Conservation (phyloP, 2,797 vertebrate genomes). For the Brachyalestes nurse region DNA sequence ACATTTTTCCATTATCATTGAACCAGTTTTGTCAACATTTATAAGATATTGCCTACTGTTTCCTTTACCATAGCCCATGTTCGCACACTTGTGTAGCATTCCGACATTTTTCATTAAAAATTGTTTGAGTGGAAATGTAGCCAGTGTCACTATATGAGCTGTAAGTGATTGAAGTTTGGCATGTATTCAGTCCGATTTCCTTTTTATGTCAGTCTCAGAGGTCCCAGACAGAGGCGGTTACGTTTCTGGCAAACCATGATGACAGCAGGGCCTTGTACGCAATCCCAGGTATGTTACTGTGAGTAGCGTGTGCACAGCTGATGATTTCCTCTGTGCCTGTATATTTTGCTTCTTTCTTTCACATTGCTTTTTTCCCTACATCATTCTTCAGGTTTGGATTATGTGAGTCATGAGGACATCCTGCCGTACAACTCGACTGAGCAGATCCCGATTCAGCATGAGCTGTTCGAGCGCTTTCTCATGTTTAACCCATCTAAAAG, state of each 20-base stretch:
- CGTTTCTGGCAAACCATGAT: constrained; percentile 96
- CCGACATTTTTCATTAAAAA: too few relatives aligned
- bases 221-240: constrained; percentile 98
- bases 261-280: constrained; percentile 98
- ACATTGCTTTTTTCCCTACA: background rate
- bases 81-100: too few relatives aligned
- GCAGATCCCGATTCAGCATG: constrained; percentile 95
- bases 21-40: too few relatives aligned
- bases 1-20: too few relatives aligned
- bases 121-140: too few relatives aligned
- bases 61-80: too few relatives aligned
- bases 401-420: constrained; percentile 98
- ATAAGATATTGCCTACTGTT: too few relatives aligned
- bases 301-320: background rate
- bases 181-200: background rate
- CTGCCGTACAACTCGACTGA: constrained; percentile 95
- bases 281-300: constrained; percentile 85
- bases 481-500: constrained; percentile 91
- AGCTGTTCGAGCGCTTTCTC: constrained; percentile 97
- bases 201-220: constrained; percentile 87
- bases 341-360: constrained; percentile 7
- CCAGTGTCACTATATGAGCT: background rate
- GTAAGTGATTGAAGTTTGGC: background rate
- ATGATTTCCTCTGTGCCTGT: background rate
- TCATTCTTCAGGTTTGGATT: constrained; percentile 87